Evolutionary conservation across 2,797 vertebrate species (phyloP), one percentile per base, ranked within the genome.

Genomic region (Acrossocheilus wenchowensis): DNA sequence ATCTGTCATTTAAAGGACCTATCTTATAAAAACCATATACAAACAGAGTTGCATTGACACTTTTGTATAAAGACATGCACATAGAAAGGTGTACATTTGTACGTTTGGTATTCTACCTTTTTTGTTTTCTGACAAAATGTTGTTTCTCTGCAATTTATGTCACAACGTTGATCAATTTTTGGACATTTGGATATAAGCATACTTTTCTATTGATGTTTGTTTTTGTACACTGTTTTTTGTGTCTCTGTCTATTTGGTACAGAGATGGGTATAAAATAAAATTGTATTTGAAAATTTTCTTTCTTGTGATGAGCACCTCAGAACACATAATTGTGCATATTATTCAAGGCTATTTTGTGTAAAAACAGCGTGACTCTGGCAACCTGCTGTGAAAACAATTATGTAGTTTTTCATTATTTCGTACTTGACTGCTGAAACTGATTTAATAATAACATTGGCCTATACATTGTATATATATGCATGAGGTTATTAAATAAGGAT

Each of bases 191-290:
- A 94, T 96, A 95, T 95, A 95, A 94, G 92, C 95, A 95, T 95
- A 96, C 93, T 95, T 96, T 96, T 96, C 94, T 96, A 96, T 96
- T 94, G 92, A 95, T 96, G 95, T 95, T 95, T 95, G 94, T 95
- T 96, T 96, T 96, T 95, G 95, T 96, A 96, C 94, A 94, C 94
- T 94, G 95, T 95, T 94, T 30, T 93, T 94, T 94, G 93, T 94
- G 93, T 94, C 94, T 95, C 94, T 93, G 92, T 92, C 87, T 92
- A 93, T 94, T 95, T 94, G 94, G 90, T 94, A 92, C 93, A 94
- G 95, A 95, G 95, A 93, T 93, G 91, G 91, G 92, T 89, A 89
- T 93, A 89, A 92, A 96, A 96, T 95, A 95, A 96, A 96, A 90
- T 86, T 93, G 91, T 92, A 94, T 94, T 92, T 95, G 91, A 94